Evolutionary conservation across 2,113 vertebrate species (phyloP), one percentile per base, ranked within the genome.

Genomic region (Oreochromis aureus): DNA sequence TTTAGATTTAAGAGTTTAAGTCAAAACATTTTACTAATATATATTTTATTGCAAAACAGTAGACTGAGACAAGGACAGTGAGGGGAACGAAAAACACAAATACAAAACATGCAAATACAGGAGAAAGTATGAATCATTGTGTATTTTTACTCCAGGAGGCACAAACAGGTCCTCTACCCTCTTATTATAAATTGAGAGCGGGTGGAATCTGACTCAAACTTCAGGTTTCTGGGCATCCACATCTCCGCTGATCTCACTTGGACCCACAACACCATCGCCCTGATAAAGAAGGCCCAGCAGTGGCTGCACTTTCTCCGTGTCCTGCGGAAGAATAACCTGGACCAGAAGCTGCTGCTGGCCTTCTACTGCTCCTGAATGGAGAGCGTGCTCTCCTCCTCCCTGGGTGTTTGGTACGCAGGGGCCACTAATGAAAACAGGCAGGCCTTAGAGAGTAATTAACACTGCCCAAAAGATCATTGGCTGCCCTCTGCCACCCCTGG

Each of bases 361-460:
- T 34, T 4, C 9, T 2, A 0, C 32, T 4, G 32, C 59, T 63
- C 2, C 59, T 63, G 32, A 63, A 36, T 2, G 0, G 59, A 36
- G 32, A 66, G 32, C 18, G 4, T 36, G 61, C 6, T 0, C 32
- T 66, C 61, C 32, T 66, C 18, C 32, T n/a, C 10, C 32, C 32
- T 36, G 32, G 61, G 61, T 66, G 61, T 66, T 66, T 66, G 61
- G 10, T n/a, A 66, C 32, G 6, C 32, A 63, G 32, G 61, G 61
- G 61, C 32, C 32, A 66, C 32, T 36, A 66, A 36, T 66, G 61
- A 66, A 36, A 66, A 66, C 61, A 36, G 61, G 32, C 36, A 66
- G n/a, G 18, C 32, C 61, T 66, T 36, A 66, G 32, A 36, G 32
- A 32, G 32, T 36, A 66, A 66, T 66, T 66, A 66, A 66, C 32